Base-by-base conservation (phyloP, 2,113 vertebrate species). In the Furnarius figulus region DNA sequence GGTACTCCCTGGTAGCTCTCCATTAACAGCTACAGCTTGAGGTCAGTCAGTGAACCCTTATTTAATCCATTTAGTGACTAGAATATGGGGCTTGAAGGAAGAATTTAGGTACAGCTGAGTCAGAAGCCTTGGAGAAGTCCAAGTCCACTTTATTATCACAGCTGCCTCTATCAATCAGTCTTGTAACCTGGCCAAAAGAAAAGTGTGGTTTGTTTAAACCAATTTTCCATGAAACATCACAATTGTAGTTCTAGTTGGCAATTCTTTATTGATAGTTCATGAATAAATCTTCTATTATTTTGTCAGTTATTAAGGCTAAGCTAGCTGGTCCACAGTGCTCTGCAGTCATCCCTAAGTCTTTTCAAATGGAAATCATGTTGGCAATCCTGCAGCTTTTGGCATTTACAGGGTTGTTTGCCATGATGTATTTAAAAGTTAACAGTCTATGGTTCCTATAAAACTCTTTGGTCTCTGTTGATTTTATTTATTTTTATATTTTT, bases 171-270 rank as follows among this genome's bases (percentile, higher is more conserved):
- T 96, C 94, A 94, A 62, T 90, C 49, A 62, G 53, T 53, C 35
- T 65, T 66, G 46, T 37, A 66, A 66, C 46, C 37, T 15, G 33
- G 58, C 85, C 67, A 83, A 46, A 79, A 67, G 61, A 67, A 91
- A 93, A 95, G 61, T n/a, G 19, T 81, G 72, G 44, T 72, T 96
- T 95, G 42, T 92, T 91, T 87, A 94, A 95, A 68, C 44, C 1
- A 1, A 16, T 85, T 96, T 95, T 96, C 93, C 84, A 62, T 14
- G 44, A 91, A 92, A 37, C 77, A 33, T 37, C 16, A 4, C 37
- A 78, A 56, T 17, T 75, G 37, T 35, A 67, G 62, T 66, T 66
- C 33, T 33, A 65, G 66, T 75, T 77, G 95, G 72, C 52, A 75
- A 30, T 89, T 89, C 49, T 89, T 84, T 91, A 83, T 84, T 91